phyloP scores from a whole-genome alignment of 35 echinoderm and acorn worm species.

The Apostichopus japonicus region DNA sequence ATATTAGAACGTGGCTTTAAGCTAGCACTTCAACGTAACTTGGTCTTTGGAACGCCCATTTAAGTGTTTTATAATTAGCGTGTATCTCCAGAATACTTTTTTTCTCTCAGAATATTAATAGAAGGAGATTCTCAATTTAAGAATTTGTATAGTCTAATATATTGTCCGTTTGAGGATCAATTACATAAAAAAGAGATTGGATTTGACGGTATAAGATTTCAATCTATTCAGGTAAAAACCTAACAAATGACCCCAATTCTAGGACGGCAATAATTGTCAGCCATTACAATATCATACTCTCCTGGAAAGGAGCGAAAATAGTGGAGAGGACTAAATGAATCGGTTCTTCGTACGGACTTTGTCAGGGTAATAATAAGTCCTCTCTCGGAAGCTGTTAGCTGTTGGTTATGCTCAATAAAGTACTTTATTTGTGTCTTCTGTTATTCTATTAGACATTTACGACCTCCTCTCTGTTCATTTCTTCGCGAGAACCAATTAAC shows the following conservation, averaged over 20 bases:
- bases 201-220: neutral
- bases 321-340: neutral
- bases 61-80: too few relatives aligned
- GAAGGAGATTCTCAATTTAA: too few relatives aligned
- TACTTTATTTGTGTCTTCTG: neutral
- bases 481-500: neutral
- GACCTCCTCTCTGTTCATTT: neutral
- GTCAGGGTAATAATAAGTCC: neutral
- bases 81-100: too few relatives aligned
- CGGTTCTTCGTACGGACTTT: neutral
- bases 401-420: neutral
- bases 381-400: neutral
- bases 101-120: too few relatives aligned
- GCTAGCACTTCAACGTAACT: too few relatives aligned
- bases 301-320: neutral
- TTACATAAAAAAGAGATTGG: neutral
- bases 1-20: too few relatives aligned
- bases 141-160: too few relatives aligned
- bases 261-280: neutral
- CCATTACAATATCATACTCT: neutral
- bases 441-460: neutral
- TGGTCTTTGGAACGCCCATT: too few relatives aligned
- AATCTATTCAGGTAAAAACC: neutral
- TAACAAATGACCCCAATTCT: neutral
- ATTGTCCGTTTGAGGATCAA: neutral